A percentile compares a stretch with the other conserved stretches of the same genome.
Conservation (phyloP, 2,113 vertebrate genomes). For the Hoplias malabaricus region DNA sequence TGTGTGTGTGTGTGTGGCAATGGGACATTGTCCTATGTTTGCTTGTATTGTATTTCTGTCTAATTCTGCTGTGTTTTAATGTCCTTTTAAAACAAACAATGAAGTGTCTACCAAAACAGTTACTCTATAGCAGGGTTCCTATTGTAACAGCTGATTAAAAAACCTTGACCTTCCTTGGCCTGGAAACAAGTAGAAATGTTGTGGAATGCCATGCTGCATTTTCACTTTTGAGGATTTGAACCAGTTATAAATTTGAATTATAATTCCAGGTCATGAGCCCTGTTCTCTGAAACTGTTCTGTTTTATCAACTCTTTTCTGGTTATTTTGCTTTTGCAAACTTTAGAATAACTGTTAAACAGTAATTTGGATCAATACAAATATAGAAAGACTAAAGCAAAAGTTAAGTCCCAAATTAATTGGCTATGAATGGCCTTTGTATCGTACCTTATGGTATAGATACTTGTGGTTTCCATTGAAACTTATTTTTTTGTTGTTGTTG, state of each 20-base stretch:
- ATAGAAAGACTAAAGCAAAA: background rate
- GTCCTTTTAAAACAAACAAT: background rate
- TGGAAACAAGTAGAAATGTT: background rate
- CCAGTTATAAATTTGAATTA: background rate
- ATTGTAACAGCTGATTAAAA: background rate
- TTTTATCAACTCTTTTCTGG: constrained; percentile 1
- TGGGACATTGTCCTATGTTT: background rate
- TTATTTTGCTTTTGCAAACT: background rate
- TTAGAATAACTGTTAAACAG: background rate
- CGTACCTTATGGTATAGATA: constrained; percentile 17
- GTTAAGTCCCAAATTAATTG: background rate
- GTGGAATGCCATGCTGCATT: background rate
- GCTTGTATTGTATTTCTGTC: background rate
- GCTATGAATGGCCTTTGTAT: constrained; percentile 12
- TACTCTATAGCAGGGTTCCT: background rate
- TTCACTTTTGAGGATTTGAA: background rate
- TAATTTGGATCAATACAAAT: background rate
- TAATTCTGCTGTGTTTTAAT: background rate
- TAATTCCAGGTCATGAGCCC: background rate
- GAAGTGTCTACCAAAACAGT: background rate
- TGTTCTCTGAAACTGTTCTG: constrained; percentile 3
- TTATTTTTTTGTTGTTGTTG: constrained; percentile 60
- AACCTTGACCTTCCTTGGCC: background rate
- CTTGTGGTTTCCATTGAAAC: constrained; percentile 70
- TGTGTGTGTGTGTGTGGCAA: background rate